Evolutionary conservation across 1,140 invertebrate species (phyloP).

Genomic region (Pseudomyrmex pallidus): DNA sequence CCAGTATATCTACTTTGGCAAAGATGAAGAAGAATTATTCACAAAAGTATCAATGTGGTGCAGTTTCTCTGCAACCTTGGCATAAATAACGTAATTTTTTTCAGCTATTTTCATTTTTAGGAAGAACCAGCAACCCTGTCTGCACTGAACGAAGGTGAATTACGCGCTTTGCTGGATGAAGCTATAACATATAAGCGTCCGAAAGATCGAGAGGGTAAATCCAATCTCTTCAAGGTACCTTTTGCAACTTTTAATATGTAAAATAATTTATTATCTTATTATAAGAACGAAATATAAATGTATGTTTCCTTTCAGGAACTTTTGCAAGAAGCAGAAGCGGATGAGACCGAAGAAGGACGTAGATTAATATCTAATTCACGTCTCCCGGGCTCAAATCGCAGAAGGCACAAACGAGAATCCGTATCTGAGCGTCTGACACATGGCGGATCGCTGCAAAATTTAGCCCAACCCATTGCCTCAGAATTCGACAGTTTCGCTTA

Average conservation of each 20-base stretch:
- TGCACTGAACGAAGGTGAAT: slow-evolving; percentile 88
- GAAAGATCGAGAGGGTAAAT: slow-evolving; percentile 91
- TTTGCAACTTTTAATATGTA: slow-evolving; percentile 33
- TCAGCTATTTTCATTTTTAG: slow-evolving; percentile 80
- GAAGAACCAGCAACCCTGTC: slow-evolving; percentile 87
- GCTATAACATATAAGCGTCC: slow-evolving; percentile 91
- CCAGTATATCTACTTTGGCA: not conserved
- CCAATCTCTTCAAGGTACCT: slow-evolving; percentile 90
- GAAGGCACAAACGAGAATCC: slow-evolving; percentile 83
- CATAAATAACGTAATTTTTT: slow-evolving; percentile 8
- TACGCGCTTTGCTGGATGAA: slow-evolving; percentile 90
- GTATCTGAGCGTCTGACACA: slow-evolving; percentile 86
- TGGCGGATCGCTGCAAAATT: slow-evolving; percentile 87
- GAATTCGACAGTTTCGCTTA: slow-evolving; percentile 83
- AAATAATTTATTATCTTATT: not conserved
- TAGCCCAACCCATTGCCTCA: slow-evolving; percentile 83
- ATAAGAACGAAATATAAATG: not conserved
- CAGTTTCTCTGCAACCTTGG: not conserved
- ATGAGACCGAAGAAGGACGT: slow-evolving; percentile 84
- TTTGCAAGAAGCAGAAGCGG: slow-evolving; percentile 87
- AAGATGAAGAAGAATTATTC: not conserved
- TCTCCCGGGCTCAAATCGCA: slow-evolving; percentile 80
- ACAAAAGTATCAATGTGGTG: not conserved
- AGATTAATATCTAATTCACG: slow-evolving; percentile 80
- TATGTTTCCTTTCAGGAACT: slow-evolving; percentile 83